Conservation (phyloP, 2,113 vertebrate genomes). For the Xiphophorus couchianus region DNA sequence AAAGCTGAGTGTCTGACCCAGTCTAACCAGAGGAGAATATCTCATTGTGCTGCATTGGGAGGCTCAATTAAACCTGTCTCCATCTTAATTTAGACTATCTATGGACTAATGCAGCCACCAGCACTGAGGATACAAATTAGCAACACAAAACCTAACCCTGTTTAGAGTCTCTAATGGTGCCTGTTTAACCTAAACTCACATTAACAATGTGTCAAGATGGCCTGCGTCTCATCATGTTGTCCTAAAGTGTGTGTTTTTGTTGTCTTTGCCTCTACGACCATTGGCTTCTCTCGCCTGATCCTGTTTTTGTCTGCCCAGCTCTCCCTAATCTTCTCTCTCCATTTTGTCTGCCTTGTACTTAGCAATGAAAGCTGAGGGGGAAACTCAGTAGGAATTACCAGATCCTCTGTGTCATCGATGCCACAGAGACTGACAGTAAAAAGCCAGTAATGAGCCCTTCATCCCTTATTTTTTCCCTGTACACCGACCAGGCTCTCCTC, state of each 20-base stretch:
- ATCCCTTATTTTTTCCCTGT: slow-evolving; percentile 27
- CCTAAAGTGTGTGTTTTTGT: neutral
- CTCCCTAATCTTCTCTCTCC: slow-evolving; percentile 43
- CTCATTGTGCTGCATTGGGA: slow-evolving; percentile 57
- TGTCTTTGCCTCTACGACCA: slow-evolving; percentile 21
- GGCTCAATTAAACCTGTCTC: slow-evolving; percentile 63
- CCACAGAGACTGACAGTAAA: slow-evolving; percentile 55
- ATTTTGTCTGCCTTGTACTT: slow-evolving; percentile 40
- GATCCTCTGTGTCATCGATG: slow-evolving; percentile 56
- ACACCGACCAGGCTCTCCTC: slow-evolving; percentile 26
- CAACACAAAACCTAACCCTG: slow-evolving; percentile 21
- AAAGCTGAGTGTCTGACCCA: slow-evolving; percentile 65
- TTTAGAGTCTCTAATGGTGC: slow-evolving; percentile 30
- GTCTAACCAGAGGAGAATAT: slow-evolving; percentile 34
- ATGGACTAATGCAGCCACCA: slow-evolving; percentile 43
- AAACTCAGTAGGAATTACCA: slow-evolving; percentile 53
- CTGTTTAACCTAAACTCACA: slow-evolving; percentile 8
- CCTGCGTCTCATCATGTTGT: slow-evolving; percentile 11
- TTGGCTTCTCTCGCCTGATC: slow-evolving; percentile 14
- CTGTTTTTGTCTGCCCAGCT: slow-evolving; percentile 24
- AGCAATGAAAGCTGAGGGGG: slow-evolving; percentile 19
- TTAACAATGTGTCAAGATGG: neutral
- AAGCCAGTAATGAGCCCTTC: slow-evolving; percentile 55
- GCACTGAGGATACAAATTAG: slow-evolving; percentile 30
- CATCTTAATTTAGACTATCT: slow-evolving; percentile 56